Conservation (phyloP, 2,113 vertebrate genomes). For the Stomatorhinus ivindoensis region DNA sequence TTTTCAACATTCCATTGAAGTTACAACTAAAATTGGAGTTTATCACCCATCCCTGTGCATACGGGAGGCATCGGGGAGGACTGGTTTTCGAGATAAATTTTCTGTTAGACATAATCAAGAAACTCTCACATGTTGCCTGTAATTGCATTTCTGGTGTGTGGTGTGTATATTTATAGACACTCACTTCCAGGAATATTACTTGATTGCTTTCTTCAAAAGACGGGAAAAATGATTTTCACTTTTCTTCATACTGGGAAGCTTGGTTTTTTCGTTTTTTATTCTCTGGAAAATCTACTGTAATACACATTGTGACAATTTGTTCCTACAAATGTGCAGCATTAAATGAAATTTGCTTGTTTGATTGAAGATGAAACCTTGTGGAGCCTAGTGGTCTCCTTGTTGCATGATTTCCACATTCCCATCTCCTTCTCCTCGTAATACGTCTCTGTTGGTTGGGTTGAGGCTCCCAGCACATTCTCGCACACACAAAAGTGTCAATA, state of each 20-base stretch:
- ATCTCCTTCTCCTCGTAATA: neutral
- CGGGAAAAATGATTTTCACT: neutral
- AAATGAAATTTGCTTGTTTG: neutral
- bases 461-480: neutral
- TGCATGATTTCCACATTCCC: neutral
- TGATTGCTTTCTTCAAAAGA: neutral
- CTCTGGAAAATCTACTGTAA: neutral
- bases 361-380: neutral
- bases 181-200: neutral
- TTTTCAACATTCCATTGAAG: neutral
- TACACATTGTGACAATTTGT: neutral
- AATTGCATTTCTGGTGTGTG: constrained; percentile 3
- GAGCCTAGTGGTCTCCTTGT: neutral
- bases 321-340: neutral
- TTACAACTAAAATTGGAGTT: neutral
- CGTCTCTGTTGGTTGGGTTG: neutral
- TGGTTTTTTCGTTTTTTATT: neutral
- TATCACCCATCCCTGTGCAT: neutral
- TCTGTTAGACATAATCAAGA: constrained; percentile 3
- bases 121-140: neutral
- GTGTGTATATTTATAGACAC: neutral
- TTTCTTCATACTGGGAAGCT: neutral
- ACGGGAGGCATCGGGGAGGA: neutral
- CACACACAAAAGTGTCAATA: neutral
- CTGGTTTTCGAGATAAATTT: neutral